Percentiles rank a stretch among this genome's conserved stretches.
Evolutionary conservation across 2,888 invertebrate species (phyloP).

Genomic region (Dexiosoma caninum): DNA sequence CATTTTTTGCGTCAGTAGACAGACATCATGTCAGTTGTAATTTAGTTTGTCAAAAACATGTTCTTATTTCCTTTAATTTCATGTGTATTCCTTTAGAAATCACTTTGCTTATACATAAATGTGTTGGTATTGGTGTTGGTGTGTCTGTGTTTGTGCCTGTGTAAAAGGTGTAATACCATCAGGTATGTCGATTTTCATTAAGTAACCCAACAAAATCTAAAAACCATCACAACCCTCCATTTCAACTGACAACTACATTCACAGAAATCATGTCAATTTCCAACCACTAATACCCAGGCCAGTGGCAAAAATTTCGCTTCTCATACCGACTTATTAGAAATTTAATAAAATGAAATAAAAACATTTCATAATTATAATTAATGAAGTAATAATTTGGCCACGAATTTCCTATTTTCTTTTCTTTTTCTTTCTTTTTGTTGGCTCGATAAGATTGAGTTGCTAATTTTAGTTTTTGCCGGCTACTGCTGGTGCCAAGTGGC

Average conservation of each 20-base stretch:
- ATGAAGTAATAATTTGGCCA: slow-evolving; percentile 63
- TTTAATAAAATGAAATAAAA: slow-evolving; percentile 23
- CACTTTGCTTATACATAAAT: slow-evolving; percentile 41
- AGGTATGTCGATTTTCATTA: slow-evolving; percentile 68
- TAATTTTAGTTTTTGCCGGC: slow-evolving; percentile 31
- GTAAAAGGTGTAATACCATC: slow-evolving; percentile 65
- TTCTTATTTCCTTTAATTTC: slow-evolving; percentile 24
- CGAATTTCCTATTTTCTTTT: slow-evolving; percentile 35
- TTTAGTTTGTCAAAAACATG: slow-evolving; percentile 68
- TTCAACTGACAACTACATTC: slow-evolving; percentile 4
- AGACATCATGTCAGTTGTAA: slow-evolving; percentile 63
- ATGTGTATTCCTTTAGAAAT: slow-evolving; percentile 39
- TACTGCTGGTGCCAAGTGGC: not conserved
- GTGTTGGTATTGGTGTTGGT: not conserved
- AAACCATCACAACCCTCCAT: slow-evolving; percentile 18
- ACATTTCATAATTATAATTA: slow-evolving; percentile 59
- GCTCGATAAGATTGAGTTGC: slow-evolving; percentile 4
- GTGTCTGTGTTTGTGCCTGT: not conserved
- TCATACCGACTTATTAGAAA: not conserved
- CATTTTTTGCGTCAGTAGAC: slow-evolving; percentile 36
- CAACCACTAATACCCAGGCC: slow-evolving; percentile 33
- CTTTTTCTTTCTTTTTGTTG: too few relatives aligned
- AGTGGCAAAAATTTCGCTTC: slow-evolving; percentile 2
- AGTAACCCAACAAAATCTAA: not conserved
- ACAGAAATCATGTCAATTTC: slow-evolving; percentile 40